phyloP scores from a whole-genome alignment of 2,797 vertebrate genomes.

The Astyanax mexicanus region DNA sequence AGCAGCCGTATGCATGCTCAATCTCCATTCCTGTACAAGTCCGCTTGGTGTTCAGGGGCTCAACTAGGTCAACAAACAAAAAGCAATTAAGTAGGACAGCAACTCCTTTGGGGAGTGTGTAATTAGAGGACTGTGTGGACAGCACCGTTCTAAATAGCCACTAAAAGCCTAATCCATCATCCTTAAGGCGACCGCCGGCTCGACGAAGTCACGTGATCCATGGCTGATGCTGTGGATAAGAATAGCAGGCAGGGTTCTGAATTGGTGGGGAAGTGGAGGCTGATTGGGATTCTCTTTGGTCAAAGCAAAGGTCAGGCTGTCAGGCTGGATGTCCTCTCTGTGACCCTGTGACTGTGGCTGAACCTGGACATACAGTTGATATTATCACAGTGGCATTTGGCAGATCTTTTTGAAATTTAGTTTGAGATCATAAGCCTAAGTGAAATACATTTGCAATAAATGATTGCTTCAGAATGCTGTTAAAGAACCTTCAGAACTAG shows the following conservation, averaged over 20 bases:
- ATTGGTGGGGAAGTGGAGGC: neutral
- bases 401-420: neutral
- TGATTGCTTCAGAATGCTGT: neutral
- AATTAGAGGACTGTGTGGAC: slow-evolving; percentile 57
- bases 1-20: neutral
- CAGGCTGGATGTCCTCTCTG: slow-evolving; percentile 28
- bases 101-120: slow-evolving; percentile 49
- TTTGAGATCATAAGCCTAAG: neutral
- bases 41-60: slow-evolving; percentile 15
- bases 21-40: slow-evolving; percentile 10
- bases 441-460: neutral
- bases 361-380: neutral
- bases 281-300: neutral
- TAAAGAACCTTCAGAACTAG: neutral
- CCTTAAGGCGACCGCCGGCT: slow-evolving; percentile 23
- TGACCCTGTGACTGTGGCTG: slow-evolving; percentile 29
- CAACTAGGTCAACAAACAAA: slow-evolving; percentile 60
- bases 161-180: slow-evolving; percentile 60
- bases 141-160: slow-evolving; percentile 61
- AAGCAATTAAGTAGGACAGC: slow-evolving; percentile 58
- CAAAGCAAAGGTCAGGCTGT: slow-evolving; percentile 26
- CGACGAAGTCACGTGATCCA: slow-evolving; percentile 48
- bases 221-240: slow-evolving; percentile 15
- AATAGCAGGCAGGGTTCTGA: neutral
- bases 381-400: neutral